Evolutionary conservation across 1,140 invertebrate genomes (phyloP), one percentile per base, ranked within the genome.

Genomic region (Philopotamus ludificatus): DNA sequence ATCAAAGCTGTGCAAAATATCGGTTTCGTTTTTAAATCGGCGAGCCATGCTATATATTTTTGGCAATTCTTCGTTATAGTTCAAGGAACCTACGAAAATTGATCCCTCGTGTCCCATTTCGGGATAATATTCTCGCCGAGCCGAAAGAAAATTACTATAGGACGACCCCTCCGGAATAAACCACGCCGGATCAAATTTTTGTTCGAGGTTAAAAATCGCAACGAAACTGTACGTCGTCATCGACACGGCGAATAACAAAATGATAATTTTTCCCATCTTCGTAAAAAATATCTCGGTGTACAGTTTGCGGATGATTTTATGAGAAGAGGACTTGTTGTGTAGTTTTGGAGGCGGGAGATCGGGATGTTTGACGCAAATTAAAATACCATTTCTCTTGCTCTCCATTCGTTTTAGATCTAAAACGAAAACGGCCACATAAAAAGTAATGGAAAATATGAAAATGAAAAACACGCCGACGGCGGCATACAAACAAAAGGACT

Each of bases 101-200:
- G 82, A 82, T n/a, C 82, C 87, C 58, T 83, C 77, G 65, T 85
- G 76, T 0, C 90, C 91, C 22, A 82, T 78, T 26, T 83, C 76
- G 0, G 89, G 87, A 74, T 85, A 92, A 68, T 84, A 85, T 54
- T 74, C 49, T 41, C 82, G 79, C 45, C 81, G 76, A 3, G 77
- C 73, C 15, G 75, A 70, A n/a, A 87, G 71, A 75, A 82, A 92
- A 39, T 87, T 73, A 63, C 79, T 84, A n/a, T 88, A 81, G 73
- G 92, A 88, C 1, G 87, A 85, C 47, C 82, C 82, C 66, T 85
- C 81, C 1, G 89, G 88, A 57, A 92, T 81, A 74, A 92, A 92
- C 88, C 89, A 91, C 4, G 80, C 80, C 0, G 88, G 86, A 77
- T 92, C 87, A 77, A 92, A 93, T 76, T 86, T 86, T 74, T 91